A percentile compares a stretch with the other conserved stretches of the same genome.
Evolutionary conservation across 2,113 vertebrate genomes (phyloP).

Genomic region (Gymnorhina tibicen): DNA sequence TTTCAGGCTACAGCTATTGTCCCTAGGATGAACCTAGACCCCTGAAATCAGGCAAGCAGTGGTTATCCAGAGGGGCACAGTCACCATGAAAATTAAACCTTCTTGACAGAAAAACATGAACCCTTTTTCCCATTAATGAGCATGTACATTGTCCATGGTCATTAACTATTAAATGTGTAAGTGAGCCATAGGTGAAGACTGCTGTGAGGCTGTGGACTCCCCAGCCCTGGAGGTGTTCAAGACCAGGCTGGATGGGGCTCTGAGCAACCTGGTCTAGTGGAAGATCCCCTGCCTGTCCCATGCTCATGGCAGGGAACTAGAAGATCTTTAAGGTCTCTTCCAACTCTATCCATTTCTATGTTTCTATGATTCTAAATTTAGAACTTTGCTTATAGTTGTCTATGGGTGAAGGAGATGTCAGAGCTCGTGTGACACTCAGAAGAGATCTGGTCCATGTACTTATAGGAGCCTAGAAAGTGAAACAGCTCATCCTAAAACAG

Average conservation of each 20-base stretch:
- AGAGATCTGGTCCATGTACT: not conserved
- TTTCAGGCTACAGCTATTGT: not conserved
- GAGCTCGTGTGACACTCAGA: not conserved
- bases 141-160: no score
- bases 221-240: not conserved
- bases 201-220: not conserved
- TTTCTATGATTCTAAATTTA: not conserved
- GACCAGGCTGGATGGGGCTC: not conserved
- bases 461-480: not conserved
- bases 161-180: not conserved
- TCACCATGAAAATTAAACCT: not conserved
- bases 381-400: not conserved
- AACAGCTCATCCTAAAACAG: not conserved
- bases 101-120: not conserved
- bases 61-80: not conserved
- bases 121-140: not conserved
- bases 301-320: not conserved
- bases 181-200: not conserved
- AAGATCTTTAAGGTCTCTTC: not conserved
- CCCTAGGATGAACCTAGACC: not conserved
- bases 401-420: not conserved
- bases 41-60: not conserved
- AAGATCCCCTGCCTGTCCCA: not conserved
- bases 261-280: not conserved
- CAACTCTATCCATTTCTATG: not conserved